These are phyloP conservation scores for Astatoreochromis straeleni DNA, from an alignment of 2,113 vertebrate species.

Conservation along the genomic window DNA sequence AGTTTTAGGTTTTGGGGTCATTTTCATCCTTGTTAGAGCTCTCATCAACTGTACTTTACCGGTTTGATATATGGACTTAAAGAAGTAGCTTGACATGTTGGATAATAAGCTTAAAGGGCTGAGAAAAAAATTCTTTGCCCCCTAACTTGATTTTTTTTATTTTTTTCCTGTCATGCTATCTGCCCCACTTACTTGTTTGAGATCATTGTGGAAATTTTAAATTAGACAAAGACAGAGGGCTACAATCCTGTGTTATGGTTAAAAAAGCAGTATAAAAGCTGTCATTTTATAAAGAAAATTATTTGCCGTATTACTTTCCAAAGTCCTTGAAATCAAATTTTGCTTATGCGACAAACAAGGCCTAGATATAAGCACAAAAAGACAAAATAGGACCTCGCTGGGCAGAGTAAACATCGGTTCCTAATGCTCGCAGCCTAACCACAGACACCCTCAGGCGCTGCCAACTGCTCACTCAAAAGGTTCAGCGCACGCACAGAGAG, in stretches of 20 bases:
- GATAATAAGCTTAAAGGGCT: not conserved
- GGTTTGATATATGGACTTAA: not conserved
- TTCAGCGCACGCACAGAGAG: not conserved
- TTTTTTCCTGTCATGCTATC: not conserved
- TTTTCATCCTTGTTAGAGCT: not conserved
- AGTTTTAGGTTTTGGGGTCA: not conserved
- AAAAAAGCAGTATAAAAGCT: not conserved
- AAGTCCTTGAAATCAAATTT: not conserved
- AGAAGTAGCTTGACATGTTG: not conserved
- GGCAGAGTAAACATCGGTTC: not conserved
- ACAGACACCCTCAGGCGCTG: not conserved
- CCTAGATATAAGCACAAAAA: not conserved
- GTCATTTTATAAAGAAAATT: not conserved
- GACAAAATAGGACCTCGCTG: not conserved
- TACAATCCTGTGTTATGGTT: not conserved
- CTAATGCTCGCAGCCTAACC: not conserved
- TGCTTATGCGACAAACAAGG: not conserved
- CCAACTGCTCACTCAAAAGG: conserved; percentile 27
- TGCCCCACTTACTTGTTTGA: not conserved
- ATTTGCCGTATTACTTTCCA: not conserved
- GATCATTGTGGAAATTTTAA: not conserved
- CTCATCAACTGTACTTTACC: not conserved
- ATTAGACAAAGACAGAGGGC: not conserved
- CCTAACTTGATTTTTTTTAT: not conserved
- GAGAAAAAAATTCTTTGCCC: not conserved